Evolutionary conservation across 2,113 vertebrate genomes (phyloP), one percentile per base, ranked within the genome.

Genomic region (Callipepla squamata): DNA sequence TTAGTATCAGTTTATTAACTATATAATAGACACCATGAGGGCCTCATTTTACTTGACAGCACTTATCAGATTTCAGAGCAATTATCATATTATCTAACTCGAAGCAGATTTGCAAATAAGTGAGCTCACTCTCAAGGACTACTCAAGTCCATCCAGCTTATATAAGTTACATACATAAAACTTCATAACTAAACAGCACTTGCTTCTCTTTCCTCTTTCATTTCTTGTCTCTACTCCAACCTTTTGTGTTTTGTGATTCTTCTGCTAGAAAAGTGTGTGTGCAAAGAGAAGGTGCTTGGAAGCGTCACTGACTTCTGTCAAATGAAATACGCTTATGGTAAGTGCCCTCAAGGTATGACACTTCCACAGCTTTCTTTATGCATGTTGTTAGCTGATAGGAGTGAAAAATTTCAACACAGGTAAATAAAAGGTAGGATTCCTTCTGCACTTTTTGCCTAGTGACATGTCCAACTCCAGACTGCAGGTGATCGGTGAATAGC

Each of bases 251-350:
- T 50, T 95, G 26, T 3, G 81, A 57, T 91, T 92, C 22, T 19
- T 48, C 48, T 73, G 42, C 80, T 97, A 99, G 98, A 98, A 73
- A 99, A 98, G 91, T 99, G 98, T 93, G 98, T 97, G 89, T 99
- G 99, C 95, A 98, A 98, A 92, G 98, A 99, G 93, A 98, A 97
- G 88, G 98, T 96, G 80, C 96, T 99, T 32, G 98, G 98, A 90
- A 98, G 97, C 0, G 91, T 97, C 11, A 94, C 97, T 40, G 98
- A 98, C 92, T 98, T 99, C 95, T 99, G 99, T 83, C 98, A 98
- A 91, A 98, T 96, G 96, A 98, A 98, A 96, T 98, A 98, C 18
- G 97, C 98, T 32, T 99, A 99, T 7, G 98, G 99, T 99, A 97
- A 98, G 97, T 96, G 32, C 28, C 67, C 85, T 73, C 44, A 28